Evolutionary conservation across 2,888 invertebrate species (phyloP), one percentile per base, ranked within the genome.

Genomic region (Ochropleura leucogaster): DNA sequence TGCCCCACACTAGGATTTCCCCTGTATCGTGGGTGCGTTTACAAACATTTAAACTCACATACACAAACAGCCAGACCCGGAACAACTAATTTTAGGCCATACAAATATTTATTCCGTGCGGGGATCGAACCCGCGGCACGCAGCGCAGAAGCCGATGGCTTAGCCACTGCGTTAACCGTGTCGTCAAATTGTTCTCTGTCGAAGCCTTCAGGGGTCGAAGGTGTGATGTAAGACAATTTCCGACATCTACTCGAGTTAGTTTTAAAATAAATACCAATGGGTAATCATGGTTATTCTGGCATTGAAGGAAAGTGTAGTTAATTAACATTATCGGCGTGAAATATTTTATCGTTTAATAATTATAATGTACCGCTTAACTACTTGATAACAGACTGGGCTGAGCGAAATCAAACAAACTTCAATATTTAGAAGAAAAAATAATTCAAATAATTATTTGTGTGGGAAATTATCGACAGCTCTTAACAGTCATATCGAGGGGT

Each of bases 291-390:
- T n/a, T 14, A 46, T 12, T 12, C 5, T 16, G 18, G 51, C 49
- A 51, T 63, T 67, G n/a, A 44, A n/a, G 14, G 9, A 53, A 30
- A 30, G 8, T 20, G 59, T 40, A 9, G 12, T 71, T 71, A 79
- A 84, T 83, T 67, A 72, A 42, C 55, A 53, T 14, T 84, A 84
- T 80, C 81, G 66, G 62, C 69, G 4, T 69, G 60, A 18, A 66
- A 18, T 46, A 59, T 67, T 70, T 72, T 63, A 65, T 64, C 14
- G 18, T 72, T 65, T 71, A 68, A 30, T 60, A 74, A 81, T 72
- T 64, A 60, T 83, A 80, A 83, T 83, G 47, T 49, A 64, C 77
- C 81, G 40, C 71, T 44, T 77, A 68, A 73, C 53, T 53, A 59
- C 66, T 59, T 81, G 81, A 84, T 84, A 84, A 81, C 68, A 70